Conservation (phyloP, 2,113 vertebrate species). For the Labrus mixtus region DNA sequence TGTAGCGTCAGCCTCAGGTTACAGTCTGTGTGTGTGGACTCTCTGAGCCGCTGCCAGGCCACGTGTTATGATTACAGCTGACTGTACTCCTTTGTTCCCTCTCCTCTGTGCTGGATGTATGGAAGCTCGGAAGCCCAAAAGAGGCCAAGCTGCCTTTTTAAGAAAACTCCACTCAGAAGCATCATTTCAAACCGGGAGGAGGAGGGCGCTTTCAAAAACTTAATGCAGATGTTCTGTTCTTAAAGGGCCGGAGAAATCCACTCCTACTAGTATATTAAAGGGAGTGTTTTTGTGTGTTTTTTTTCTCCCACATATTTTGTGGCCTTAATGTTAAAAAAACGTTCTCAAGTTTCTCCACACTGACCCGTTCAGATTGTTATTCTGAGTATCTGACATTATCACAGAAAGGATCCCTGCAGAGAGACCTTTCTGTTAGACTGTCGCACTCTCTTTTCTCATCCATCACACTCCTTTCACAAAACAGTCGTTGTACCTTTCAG, state of each 20-base stretch:
- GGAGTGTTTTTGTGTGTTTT: too few species aligned
- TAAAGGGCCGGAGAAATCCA: background rate
- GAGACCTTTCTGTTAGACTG: too few species aligned
- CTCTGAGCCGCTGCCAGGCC: slow-evolving; percentile 11
- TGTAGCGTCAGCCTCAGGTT: background rate
- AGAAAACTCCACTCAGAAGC: background rate
- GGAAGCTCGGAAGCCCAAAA: slow-evolving; percentile 17
- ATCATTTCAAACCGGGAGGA: background rate
- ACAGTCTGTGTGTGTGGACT: background rate
- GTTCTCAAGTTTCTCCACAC: too few species aligned
- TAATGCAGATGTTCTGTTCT: background rate
- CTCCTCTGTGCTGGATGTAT: slow-evolving; percentile 5
- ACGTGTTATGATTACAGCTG: slow-evolving; percentile 40
- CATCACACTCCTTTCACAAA: too few species aligned
- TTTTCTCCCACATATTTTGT: too few species aligned
- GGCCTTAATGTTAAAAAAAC: too few species aligned
- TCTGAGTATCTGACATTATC: too few species aligned
- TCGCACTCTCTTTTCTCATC: too few species aligned
- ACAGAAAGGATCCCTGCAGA: too few species aligned
- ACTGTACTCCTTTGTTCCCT: slow-evolving; percentile 34
- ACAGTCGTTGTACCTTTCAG: too few species aligned
- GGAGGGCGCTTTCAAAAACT: background rate
- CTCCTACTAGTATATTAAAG: too few species aligned
- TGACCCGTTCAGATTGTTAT: too few species aligned
- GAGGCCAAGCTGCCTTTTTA: background rate